Evolutionary conservation across 2,113 vertebrate species (phyloP), one percentile per base, ranked within the genome.

Genomic region (Semnornis frantzii): DNA sequence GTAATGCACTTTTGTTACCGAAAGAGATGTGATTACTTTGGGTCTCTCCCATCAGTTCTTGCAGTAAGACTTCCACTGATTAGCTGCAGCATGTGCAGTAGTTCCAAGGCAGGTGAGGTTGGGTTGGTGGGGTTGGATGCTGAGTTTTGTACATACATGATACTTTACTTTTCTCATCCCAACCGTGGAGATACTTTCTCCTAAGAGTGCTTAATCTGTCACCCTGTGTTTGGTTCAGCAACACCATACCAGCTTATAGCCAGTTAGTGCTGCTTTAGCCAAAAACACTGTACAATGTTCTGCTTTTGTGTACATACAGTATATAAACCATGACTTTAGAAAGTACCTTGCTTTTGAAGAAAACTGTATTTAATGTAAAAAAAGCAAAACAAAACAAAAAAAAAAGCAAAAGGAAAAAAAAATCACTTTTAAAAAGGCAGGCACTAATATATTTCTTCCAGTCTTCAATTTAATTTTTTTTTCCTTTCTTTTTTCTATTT

Each of bases 301-400:
- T 90, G 94, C 89, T 97, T 42, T 72, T 87, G 78, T 95, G 92
- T 97, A 96, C 83, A 97, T 95, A 96, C 42, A 82, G 91, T 89
- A 74, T 94, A 97, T 96, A 97, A 91, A 97, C 94, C 92, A 87
- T 75, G 73, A 90, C 82, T 89, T 95, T 97, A 97, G 95, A 89
- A 90, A 96, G 85, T 97, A 96, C 93, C 82, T 96, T 95, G 96
- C 95, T 97, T 97, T 97, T 96, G 87, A 93, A 97, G 90, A 96
- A 96, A 95, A 95, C 78, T 98, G 97, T 98, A 98, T 98, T 98
- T 98, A 97, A 97, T 97, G 97, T 98, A 97, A 96, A 97, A 96
- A 97, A 96, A 92, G 90, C 39, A 10, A 42, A 42, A 65, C 44
- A 80, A 19, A 9, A 10, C 9, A 21, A 71, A 2, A 18, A 20